phyloP scores from a whole-genome alignment of 2,797 vertebrate species.

The Tympanoctomys barrerae region DNA sequence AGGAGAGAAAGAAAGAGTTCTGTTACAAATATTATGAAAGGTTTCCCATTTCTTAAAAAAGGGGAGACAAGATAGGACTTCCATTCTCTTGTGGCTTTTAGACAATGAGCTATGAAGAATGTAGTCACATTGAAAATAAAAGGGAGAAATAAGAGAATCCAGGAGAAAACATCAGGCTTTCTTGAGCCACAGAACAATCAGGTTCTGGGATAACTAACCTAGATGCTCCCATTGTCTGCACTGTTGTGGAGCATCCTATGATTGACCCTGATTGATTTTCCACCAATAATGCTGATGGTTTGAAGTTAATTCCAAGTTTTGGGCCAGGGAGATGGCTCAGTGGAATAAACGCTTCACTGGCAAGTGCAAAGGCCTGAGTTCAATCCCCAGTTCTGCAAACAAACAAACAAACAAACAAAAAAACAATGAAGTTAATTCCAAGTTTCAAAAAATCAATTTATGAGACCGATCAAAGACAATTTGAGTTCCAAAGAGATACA shows the following conservation, averaged over 20 bases:
- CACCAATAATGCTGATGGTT: slow-evolving; percentile 37
- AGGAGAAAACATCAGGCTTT: background rate
- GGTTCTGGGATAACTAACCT: slow-evolving; percentile 33
- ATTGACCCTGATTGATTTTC: background rate
- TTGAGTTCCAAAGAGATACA: slow-evolving; percentile 24
- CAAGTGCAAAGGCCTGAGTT: too few species aligned
- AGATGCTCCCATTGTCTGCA: background rate
- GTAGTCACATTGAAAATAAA: background rate
- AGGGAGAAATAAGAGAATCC: background rate
- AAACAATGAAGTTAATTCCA: background rate
- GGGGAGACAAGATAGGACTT: background rate
- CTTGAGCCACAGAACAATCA: slow-evolving; percentile 19
- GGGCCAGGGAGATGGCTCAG: too few species aligned
- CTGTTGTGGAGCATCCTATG: background rate
- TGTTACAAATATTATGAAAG: background rate
- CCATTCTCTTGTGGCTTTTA: slow-evolving; percentile 41
- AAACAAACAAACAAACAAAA: too few species aligned
- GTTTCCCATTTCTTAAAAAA: slow-evolving; percentile 33
- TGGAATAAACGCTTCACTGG: too few species aligned
- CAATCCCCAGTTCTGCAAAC: too few species aligned
- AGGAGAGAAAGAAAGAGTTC: background rate
- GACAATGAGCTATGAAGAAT: background rate
- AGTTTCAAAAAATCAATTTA: background rate
- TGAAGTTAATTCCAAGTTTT: background rate
- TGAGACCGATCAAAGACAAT: slow-evolving; percentile 37